Conservation (phyloP, 2,888 invertebrate species). For the Agapetus fuscipes region DNA sequence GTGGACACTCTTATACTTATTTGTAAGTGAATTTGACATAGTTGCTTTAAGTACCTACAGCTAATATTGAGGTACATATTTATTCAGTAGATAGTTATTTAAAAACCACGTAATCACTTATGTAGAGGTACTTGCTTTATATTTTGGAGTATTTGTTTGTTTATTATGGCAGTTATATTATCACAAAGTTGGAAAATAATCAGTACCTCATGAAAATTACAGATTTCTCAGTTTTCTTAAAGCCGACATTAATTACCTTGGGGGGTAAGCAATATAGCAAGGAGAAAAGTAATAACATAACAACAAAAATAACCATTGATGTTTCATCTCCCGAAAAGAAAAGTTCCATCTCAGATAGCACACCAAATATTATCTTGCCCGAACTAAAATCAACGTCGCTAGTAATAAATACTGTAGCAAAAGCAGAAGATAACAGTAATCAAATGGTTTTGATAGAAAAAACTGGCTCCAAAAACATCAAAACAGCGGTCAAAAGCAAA, state of each 20-base stretch:
- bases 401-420: constrained; percentile 32
- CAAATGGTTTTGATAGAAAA: constrained; percentile 14
- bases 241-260: constrained; percentile 29
- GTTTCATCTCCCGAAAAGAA: constrained; percentile 29
- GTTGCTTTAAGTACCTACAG: too few species aligned
- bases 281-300: constrained; percentile 27
- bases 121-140: too few species aligned
- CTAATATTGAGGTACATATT: too few species aligned
- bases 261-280: constrained; percentile 16
- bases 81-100: too few species aligned
- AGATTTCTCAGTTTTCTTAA: constrained; percentile 31
- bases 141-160: too few species aligned
- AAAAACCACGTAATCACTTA: too few species aligned
- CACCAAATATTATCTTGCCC: constrained; percentile 26
- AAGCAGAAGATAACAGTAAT: constrained; percentile 12
- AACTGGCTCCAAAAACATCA: constrained; percentile 7
- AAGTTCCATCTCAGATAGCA: constrained; percentile 8
- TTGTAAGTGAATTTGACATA: too few species aligned
- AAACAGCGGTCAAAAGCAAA: constrained; percentile 21
- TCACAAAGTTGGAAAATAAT: too few species aligned
- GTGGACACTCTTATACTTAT: too few species aligned
- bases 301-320: constrained; percentile 38
- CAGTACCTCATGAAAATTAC: too few species aligned
- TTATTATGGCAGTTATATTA: too few species aligned
- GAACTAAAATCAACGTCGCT: constrained; percentile 37